Evolutionary conservation across 2,888 invertebrate species (phyloP).

Genomic region (Flexamia atlantica): DNA sequence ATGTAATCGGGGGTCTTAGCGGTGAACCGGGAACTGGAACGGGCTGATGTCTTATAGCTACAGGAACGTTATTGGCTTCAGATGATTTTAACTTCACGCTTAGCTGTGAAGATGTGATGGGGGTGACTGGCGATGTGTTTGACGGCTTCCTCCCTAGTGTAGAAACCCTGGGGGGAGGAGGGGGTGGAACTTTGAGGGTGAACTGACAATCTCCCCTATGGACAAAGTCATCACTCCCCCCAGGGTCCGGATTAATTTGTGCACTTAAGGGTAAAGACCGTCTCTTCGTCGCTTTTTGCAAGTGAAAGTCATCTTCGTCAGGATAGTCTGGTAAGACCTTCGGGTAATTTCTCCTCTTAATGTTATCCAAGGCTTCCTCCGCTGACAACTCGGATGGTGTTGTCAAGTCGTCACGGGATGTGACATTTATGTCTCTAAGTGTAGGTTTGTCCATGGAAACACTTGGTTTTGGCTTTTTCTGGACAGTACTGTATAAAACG

Average conservation of each 20-base stretch:
- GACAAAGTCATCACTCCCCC: constrained; percentile 67
- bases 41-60: constrained; percentile 57
- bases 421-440: constrained; percentile 83
- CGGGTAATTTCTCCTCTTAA: constrained; percentile 88
- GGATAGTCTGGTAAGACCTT: constrained; percentile 90
- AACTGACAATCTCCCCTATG: constrained; percentile 60
- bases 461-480: constrained; percentile 45
- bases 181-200: constrained; percentile 76
- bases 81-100: constrained; percentile 63
- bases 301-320: constrained; percentile 61
- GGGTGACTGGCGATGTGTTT: constrained; percentile 65
- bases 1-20: constrained; percentile 7
- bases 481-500: constrained; percentile 70
- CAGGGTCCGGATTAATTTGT: constrained; percentile 62
- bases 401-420: constrained; percentile 78
- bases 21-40: constrained; percentile 23
- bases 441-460: constrained; percentile 68
- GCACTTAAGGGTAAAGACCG: constrained; percentile 56
- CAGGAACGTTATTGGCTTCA: constrained; percentile 75
- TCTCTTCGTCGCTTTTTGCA: constrained; percentile 61
- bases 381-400: constrained; percentile 75
- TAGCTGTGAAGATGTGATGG: constrained; percentile 58
- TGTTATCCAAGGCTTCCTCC: constrained; percentile 84
- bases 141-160: constrained; percentile 80
- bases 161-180: constrained; percentile 86